phyloP scores from a whole-genome alignment of 2,888 invertebrate genomes.

The Chelonus formosanus region DNA sequence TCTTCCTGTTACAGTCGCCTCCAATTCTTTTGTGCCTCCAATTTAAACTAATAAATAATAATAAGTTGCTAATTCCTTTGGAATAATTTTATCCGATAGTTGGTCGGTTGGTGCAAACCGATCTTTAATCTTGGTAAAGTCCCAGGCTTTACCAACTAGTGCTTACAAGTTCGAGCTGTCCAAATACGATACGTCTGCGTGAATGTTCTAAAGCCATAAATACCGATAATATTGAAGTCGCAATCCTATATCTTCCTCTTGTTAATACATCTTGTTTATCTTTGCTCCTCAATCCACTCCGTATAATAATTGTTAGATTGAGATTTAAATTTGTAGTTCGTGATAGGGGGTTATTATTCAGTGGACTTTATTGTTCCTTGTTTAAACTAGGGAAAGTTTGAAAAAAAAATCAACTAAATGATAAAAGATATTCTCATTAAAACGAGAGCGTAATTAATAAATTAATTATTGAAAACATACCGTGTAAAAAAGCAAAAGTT shows the following conservation, averaged over 20 bases:
- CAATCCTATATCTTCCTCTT: slow-evolving; percentile 22
- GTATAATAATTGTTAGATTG: not conserved
- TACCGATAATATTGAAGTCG: slow-evolving; percentile 19
- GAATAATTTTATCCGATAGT: slow-evolving; percentile 11
- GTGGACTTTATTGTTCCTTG: too few species aligned
- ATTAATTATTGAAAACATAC: too few species aligned
- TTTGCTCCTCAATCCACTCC: too few species aligned
- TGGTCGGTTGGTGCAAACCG: slow-evolving; percentile 3
- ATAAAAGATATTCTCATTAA: too few species aligned
- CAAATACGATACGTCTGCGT: slow-evolving; percentile 30
- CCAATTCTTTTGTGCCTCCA: too few species aligned
- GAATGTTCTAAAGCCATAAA: slow-evolving; percentile 24
- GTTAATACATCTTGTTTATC: not conserved
- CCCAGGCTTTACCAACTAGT: not conserved
- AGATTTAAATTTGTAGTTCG: not conserved
- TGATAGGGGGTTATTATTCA: too few species aligned
- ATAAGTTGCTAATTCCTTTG: too few species aligned
- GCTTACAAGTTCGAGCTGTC: slow-evolving; percentile 12
- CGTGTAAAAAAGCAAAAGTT: too few species aligned
- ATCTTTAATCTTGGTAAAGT: slow-evolving; percentile 29
- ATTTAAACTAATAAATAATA: not conserved
- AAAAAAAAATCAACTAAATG: too few species aligned
- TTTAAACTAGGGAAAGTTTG: too few species aligned
- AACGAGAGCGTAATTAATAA: too few species aligned
- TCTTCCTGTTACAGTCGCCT: slow-evolving; percentile 7